Evolutionary conservation across 35 echinoderm and acorn worm species (phyloP), one percentile per base, ranked within the genome.

Genomic region (Acanthaster planci): DNA sequence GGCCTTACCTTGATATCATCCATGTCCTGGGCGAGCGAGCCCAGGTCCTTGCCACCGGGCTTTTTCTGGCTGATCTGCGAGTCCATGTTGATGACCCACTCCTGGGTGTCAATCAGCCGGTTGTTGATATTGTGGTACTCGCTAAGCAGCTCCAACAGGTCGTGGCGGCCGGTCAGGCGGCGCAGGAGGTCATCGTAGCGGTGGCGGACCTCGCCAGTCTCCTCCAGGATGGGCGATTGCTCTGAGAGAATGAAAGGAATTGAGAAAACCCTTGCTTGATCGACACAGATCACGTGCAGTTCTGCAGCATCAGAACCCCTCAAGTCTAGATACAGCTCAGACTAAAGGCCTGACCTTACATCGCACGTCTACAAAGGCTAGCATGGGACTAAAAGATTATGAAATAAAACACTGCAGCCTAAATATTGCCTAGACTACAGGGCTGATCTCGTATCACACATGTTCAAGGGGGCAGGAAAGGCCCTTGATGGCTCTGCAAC

Each of bases 1-100:
- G n/a, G n/a, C n/a, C 82, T 80, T 86, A 99, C 96, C 83, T 93
- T 81, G 23, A 94, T 86, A 47, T 99, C 96, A 60, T 94, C 89
- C 26, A 94, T 78, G 40, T 94, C 85, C 17, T 80, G 89, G 27
- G 83, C 51, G 16, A 99, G 85, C 14, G 92, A 82, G 10, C 82
- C 84, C n/a, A 94, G 53, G 67, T 99, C 96, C 22, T 86, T 67
- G 16, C 51, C 38, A 0, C 85, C 86, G 18, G 80, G 30, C 40
- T 82, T 84, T 51, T 55, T 79, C 51, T 82, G 37, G 78, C 84
- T 91, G 53, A 99, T 77, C 76, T 99, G 80, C 7, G 59, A 29
- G 55, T 99, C 89, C 36, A 94, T 81, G 1, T 81, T 55, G 37
- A 81, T 44, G 18, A 94, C 67, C 85, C 88, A 94, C n/a, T 99